Conservation (phyloP, 2,797 vertebrate species). For the Galago senegalensis region DNA sequence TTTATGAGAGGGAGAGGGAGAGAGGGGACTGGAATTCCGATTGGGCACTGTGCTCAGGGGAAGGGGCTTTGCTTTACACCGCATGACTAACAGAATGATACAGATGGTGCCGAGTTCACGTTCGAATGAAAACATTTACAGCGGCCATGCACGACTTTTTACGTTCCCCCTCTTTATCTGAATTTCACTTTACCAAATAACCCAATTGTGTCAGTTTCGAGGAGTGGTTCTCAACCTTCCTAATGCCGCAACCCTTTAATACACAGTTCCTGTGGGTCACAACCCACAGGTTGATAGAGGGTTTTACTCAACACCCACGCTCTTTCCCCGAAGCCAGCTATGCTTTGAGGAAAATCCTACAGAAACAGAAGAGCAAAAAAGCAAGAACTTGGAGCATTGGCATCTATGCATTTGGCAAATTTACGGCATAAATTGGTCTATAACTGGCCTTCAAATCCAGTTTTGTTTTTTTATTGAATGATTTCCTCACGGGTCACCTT, state of each 20-base stretch:
- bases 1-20: not conserved
- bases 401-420: fast-evolving
- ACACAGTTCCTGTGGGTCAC: too few species aligned
- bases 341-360: not conserved
- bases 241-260: too few species aligned
- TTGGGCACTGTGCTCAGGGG: not conserved
- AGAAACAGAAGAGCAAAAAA: not conserved
- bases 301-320: not conserved
- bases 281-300: not conserved
- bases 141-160: not conserved
- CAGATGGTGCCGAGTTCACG: not conserved
- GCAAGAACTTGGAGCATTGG: not conserved
- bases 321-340: not conserved
- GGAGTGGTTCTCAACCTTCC: too few species aligned
- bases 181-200: not conserved
- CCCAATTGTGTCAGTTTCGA: not conserved
- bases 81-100: not conserved
- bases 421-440: fast-evolving
- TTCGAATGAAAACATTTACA: not conserved
- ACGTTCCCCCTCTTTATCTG: too few species aligned
- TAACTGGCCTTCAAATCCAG: not conserved
- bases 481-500: fast-evolving
- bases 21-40: not conserved
- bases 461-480: fast-evolving
- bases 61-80: not conserved